Base-by-base conservation (phyloP, 2,113 vertebrate genomes). In the Orycteropus afer region DNA sequence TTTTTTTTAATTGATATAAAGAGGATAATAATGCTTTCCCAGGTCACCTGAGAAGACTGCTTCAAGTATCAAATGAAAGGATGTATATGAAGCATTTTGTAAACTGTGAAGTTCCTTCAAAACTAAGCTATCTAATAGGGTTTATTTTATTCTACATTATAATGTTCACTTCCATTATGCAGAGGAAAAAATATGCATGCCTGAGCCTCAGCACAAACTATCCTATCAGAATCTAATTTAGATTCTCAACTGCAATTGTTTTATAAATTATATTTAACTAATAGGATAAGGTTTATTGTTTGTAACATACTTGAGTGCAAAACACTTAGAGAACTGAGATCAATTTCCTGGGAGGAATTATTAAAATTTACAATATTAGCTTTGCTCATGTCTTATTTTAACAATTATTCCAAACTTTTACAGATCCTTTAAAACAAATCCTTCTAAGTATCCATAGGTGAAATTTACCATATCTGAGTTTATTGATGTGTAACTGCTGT, bases 361-460 rank as follows among this genome's bases (percentile, higher is more conserved):
- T 65, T 53, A 79, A 55, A 91, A 80, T 81, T 69, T 94, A 71
- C 5, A 49, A 77, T 9, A 82, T 80, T 91, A 95, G 53, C 77
- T 94, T 84, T 92, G 71, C 37, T 88, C 80, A 78, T 63, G 14
- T 42, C 25, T 85, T 85, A 80, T 34, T 86, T 91, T 85, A 78
- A 65, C 18, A 93, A n/a, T 90, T 71, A 95, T 40, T 25, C 7
- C 32, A 90, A 90, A 97, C 55, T 15, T 74, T 77, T 88, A 95
- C n/a, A 83, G 34, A 80, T 80, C 13, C 74, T 79, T 82, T 65
- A 93, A 90, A 95, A 74, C 55, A 85, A 15, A 93, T 74, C 23
- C 22, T 86, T 95, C 32, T 76, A 81, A 73, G 5, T 83, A 79
- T 67, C 11, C 47, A 42, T 78, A 84, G 37, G 4, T 87, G 40